Conservation (phyloP, 2,888 invertebrate species). For the Strigamia crassipes region DNA sequence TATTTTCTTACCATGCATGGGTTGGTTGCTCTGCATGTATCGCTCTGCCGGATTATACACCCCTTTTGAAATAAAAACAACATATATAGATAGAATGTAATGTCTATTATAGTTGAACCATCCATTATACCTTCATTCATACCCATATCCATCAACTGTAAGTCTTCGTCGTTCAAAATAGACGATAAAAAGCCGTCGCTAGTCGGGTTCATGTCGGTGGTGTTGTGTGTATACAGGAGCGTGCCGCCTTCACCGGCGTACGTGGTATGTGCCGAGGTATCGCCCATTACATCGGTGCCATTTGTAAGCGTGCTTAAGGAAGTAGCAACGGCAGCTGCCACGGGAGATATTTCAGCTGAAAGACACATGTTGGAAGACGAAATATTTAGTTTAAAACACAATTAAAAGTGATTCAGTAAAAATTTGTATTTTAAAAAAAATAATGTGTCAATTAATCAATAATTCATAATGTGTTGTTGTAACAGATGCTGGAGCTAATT, state of each 20-base stretch:
- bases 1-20: background rate
- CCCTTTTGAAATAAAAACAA: background rate
- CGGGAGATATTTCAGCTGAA: slow-evolving; percentile 55
- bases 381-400: background rate
- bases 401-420: too few relatives aligned
- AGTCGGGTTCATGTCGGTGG: slow-evolving; percentile 57
- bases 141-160: slow-evolving; percentile 90
- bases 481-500: slow-evolving; percentile 1
- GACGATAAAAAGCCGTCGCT: slow-evolving; percentile 83
- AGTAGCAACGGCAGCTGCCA: slow-evolving; percentile 65
- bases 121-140: slow-evolving; percentile 58
- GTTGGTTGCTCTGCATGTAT: background rate
- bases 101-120: background rate
- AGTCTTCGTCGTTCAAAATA: slow-evolving; percentile 83
- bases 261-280: slow-evolving; percentile 60
- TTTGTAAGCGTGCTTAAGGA: slow-evolving; percentile 76
- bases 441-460: background rate
- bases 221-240: slow-evolving; percentile 69
- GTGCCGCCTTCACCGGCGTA: slow-evolving; percentile 70
- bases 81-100: background rate
- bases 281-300: slow-evolving; percentile 70
- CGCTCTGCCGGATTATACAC: background rate
- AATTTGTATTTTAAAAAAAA: too few relatives aligned
- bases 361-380: background rate
- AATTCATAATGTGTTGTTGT: background rate